phyloP scores from a whole-genome alignment of 2,113 vertebrate genomes.

The Chaetodon trifascialis region DNA sequence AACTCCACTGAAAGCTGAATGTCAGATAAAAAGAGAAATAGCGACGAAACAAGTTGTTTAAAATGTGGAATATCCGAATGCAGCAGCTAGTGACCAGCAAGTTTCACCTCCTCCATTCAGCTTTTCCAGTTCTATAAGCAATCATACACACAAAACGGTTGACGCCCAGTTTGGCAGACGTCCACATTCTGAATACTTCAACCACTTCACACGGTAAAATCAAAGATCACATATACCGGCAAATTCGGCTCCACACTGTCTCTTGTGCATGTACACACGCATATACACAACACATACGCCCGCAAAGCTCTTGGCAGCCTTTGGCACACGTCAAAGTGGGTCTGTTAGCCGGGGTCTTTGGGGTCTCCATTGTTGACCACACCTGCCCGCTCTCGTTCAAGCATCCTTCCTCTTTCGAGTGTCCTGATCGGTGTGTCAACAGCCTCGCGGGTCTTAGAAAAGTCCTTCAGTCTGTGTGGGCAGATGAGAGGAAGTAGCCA shows the following conservation, averaged over 20 bases:
- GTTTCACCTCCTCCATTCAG: not conserved
- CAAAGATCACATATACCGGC: not conserved
- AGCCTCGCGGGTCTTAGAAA: slow-evolving; percentile 59
- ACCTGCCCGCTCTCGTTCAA: slow-evolving; percentile 69
- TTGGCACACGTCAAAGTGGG: slow-evolving; percentile 33
- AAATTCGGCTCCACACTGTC: not conserved
- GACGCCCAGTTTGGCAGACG: not conserved
- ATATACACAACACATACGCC: slow-evolving; percentile 11
- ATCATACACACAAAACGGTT: not conserved
- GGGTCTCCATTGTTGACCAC: slow-evolving; percentile 68
- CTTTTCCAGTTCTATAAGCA: not conserved
- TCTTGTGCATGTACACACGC: slow-evolving; percentile 21
- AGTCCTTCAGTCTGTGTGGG: slow-evolving; percentile 73
- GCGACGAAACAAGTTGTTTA: not conserved
- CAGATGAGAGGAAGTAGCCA: slow-evolving; percentile 72
- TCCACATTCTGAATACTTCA: not conserved
- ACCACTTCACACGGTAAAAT: slow-evolving; percentile 2
- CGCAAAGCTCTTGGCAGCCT: slow-evolving; percentile 29
- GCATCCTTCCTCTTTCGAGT: slow-evolving; percentile 60
- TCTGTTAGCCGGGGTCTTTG: slow-evolving; percentile 33
- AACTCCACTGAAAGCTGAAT: not conserved
- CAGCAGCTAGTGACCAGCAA: not conserved
- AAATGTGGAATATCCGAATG: not conserved
- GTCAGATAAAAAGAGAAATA: not conserved
- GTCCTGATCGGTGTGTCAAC: slow-evolving; percentile 67